Conservation (phyloP, 2,888 invertebrate genomes). For the Xanthia icteritia region DNA sequence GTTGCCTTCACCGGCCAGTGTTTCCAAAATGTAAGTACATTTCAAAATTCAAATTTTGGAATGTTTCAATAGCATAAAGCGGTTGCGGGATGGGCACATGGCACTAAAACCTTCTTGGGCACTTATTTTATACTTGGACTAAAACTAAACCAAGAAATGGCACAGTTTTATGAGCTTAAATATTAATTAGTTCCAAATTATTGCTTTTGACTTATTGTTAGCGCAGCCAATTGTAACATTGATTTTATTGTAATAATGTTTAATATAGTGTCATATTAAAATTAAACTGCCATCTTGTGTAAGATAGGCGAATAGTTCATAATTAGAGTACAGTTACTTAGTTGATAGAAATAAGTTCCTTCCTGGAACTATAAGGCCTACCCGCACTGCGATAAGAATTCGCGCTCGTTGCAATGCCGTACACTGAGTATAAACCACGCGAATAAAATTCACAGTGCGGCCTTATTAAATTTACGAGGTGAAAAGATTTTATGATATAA, state of each 20-base stretch:
- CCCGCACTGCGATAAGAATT: too few species aligned
- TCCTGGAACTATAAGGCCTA: not conserved
- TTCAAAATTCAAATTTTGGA: not conserved
- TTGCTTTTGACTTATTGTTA: not conserved
- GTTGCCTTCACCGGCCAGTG: too few species aligned
- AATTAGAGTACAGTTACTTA: not conserved
- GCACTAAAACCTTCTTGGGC: not conserved
- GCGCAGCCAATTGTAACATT: not conserved
- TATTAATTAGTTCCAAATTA: not conserved
- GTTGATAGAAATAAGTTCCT: not conserved
- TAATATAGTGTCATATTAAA: not conserved
- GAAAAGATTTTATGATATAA: not conserved
- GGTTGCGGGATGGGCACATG: too few species aligned
- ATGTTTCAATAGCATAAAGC: not conserved
- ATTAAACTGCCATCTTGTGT: conserved; percentile 19
- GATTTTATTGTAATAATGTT: not conserved
- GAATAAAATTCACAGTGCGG: too few species aligned
- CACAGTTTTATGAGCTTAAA: not conserved
- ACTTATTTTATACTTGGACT: not conserved
- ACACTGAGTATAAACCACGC: too few species aligned
- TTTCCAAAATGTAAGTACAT: too few species aligned
- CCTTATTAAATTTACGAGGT: not conserved
- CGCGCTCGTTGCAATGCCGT: too few species aligned
- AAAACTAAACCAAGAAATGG: not conserved
- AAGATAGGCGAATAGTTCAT: not conserved